Evolutionary conservation across 1,140 invertebrate species (phyloP), one percentile per base, ranked within the genome.

Genomic region (Parasteatoda tepidariorum): DNA sequence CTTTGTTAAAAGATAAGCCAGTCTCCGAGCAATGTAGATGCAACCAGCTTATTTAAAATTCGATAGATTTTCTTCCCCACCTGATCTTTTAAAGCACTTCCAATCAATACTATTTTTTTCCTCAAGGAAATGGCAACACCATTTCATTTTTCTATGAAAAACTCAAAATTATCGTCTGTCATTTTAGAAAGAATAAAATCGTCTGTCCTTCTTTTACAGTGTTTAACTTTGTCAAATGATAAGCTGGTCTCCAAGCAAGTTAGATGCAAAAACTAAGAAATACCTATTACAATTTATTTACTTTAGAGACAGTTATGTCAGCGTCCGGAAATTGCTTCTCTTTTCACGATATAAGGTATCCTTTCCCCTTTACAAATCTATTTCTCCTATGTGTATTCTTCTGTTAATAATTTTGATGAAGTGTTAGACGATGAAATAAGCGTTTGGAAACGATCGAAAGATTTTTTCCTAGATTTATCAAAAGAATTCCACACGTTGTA

Each of bases 201-300:
- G n/a, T n/a, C n/a, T n/a, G n/a, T n/a, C n/a, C n/a, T n/a, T n/a
- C n/a, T n/a, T n/a, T n/a, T n/a, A n/a, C n/a, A n/a, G n/a, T n/a
- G n/a, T n/a, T n/a, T n/a, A n/a, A n/a, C n/a, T n/a, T n/a, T n/a
- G n/a, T n/a, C n/a, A n/a, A n/a, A n/a, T n/a, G n/a, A n/a, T n/a
- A n/a, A n/a, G n/a, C n/a, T n/a, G n/a, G 18, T 48, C 18, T 62
- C 15, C 70, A 54, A 73, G 55, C 55, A 48, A 73, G 59, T 30
- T 73, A 13, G 28, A 57, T 6, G 34, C 18, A n/a, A 15, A 26
- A 13, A 7, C 70, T 73, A 26, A 18, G 18, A 31, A 62, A 62
- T 30, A 41, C n/a, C 73, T 61, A 75, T 62, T 75, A 48, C 33
- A 75, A 22, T 26, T 75, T 75, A 75, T 75, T 75, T 75, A 75